These are phyloP conservation scores for silkworm (Bombyx mori) DNA, from an alignment of 1,140 invertebrate species.

Conservation along the genomic window ASM3026992v2 NC_085120.1:9989001-9989500, in stretches of 20 bases:
- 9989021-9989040: conserved; percentile 25
- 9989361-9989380: too few relatives aligned
- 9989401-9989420: too few relatives aligned
- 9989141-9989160: conserved; percentile 1
- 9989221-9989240: neutral
- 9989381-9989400: too few relatives aligned
- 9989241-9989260: neutral
- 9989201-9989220: neutral
- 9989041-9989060: conserved; percentile 23
- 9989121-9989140: neutral
- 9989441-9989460: too few relatives aligned
- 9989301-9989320: neutral
- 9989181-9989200: conserved; percentile 1
- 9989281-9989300: too few relatives aligned
- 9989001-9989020: conserved; percentile 26
- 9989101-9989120: conserved; percentile 17
- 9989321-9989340: neutral
- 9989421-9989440: too few relatives aligned
- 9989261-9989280: neutral
- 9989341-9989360: too few relatives aligned
- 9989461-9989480: too few relatives aligned
- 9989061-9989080: conserved; percentile 21
- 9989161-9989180: conserved; percentile 3
- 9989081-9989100: conserved; percentile 23
- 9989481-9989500: too few relatives aligned